Evolutionary conservation across 92 coral and sea anemone genomes (phyloP).

Genomic region (Porites cylindrica): DNA sequence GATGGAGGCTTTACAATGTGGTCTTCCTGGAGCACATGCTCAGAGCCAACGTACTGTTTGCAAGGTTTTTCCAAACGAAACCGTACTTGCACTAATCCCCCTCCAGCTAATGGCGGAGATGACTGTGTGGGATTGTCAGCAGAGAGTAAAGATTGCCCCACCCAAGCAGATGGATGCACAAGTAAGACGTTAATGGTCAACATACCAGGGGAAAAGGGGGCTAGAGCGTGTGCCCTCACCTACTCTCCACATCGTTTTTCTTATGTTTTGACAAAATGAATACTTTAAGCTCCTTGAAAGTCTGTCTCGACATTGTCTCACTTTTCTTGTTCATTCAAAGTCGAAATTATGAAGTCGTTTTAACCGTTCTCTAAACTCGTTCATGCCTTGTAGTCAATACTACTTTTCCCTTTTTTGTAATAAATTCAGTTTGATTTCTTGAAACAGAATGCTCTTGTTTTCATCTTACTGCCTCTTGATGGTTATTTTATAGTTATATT

Average conservation of each 20-base stretch:
- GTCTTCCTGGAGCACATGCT: conserved; percentile 77
- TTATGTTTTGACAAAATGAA: no score
- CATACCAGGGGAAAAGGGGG: neutral
- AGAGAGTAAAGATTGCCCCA: conserved; percentile 84
- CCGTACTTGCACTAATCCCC: conserved; percentile 87
- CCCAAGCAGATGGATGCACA: conserved; percentile 83
- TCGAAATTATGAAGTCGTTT: no score
- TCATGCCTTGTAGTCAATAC: no score
- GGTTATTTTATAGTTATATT: no score
- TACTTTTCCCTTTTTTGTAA: no score
- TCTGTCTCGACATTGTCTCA: no score
- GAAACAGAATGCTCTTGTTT: no score
- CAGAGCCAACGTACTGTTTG: conserved; percentile 80
- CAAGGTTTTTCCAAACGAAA: conserved; percentile 69
- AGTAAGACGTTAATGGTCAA: conserved; percentile 43
- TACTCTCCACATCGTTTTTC: neutral
- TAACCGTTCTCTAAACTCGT: no score
- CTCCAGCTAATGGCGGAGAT: conserved; percentile 88
- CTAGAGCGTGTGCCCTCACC: neutral
- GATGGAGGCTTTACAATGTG: conserved; percentile 89
- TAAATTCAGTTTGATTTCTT: no score
- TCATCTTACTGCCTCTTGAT: no score
- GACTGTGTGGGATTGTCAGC: conserved; percentile 84
- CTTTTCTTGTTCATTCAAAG: no score
- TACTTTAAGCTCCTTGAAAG: no score